phyloP scores from a whole-genome alignment of 2,888 invertebrate genomes.

The Rambutsinella grinnellia region DNA sequence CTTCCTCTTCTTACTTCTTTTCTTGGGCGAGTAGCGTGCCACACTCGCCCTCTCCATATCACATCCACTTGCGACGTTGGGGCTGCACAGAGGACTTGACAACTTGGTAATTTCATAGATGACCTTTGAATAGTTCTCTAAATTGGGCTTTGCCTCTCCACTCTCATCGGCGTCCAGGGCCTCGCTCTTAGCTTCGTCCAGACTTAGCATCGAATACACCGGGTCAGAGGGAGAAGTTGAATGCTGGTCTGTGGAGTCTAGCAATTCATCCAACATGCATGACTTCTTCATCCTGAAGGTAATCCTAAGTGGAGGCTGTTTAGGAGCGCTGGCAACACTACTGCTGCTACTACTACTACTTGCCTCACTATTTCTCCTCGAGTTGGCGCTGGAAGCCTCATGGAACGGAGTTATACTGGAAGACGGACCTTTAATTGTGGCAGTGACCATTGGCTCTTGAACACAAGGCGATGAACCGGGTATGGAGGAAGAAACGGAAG shows the following conservation, averaged over 20 bases:
- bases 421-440: neutral
- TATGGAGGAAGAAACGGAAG: neutral
- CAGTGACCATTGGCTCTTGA: slow-evolving; percentile 1
- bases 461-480: slow-evolving; percentile 10
- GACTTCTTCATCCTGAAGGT: slow-evolving; percentile 90
- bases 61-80: slow-evolving; percentile 8
- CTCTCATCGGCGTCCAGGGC: neutral
- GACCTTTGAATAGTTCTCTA: neutral
- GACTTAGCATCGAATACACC: neutral
- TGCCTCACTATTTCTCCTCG: slow-evolving; percentile 29
- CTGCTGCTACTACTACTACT: slow-evolving; percentile 33
- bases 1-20: slow-evolving; percentile 62
- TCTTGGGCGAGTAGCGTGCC: slow-evolving; percentile 27
- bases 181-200: slow-evolving; percentile 20
- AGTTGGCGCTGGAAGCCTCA: slow-evolving; percentile 2
- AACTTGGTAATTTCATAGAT: slow-evolving; percentile 64
- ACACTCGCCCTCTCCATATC: neutral
- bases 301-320: slow-evolving; percentile 68
- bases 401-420: neutral
- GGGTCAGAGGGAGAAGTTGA: neutral
- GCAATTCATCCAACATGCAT: slow-evolving; percentile 86
- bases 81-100: slow-evolving; percentile 44
- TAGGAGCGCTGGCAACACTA: slow-evolving; percentile 14
- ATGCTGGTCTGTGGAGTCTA: slow-evolving; percentile 76
- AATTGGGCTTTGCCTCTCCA: neutral